phyloP scores from a whole-genome alignment of 1,140 invertebrate genomes.

The Bicyclus anynana region DNA sequence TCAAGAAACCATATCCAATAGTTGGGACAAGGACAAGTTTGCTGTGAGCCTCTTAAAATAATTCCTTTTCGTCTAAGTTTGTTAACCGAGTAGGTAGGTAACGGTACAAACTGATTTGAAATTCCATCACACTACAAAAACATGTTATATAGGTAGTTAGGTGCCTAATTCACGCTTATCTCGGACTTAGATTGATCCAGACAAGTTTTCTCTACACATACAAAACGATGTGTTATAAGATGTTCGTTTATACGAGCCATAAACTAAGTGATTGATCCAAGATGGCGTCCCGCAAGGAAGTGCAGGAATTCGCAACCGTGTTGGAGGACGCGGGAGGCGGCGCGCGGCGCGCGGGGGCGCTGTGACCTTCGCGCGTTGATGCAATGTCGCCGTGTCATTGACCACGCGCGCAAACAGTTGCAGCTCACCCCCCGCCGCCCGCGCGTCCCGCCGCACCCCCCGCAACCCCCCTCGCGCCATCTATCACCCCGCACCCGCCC shows the following conservation, averaged over 20 bases:
- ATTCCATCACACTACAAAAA: no score
- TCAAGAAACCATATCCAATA: no score
- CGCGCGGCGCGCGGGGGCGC: conserved; percentile 35
- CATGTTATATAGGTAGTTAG: no score
- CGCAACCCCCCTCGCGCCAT: conserved; percentile 14
- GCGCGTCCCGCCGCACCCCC: conserved; percentile 14
- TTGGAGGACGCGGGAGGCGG: conserved; percentile 33
- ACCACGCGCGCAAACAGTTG: conserved; percentile 68
- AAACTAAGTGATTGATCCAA: conserved; percentile 56
- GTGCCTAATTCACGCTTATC: no score
- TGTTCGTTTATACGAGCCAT: not conserved
- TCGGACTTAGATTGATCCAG: no score
- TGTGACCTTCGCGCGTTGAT: conserved; percentile 73
- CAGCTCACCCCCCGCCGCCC: conserved; percentile 37
- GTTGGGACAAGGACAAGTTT: no score
- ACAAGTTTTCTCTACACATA: no score
- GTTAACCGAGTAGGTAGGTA: no score
- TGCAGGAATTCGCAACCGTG: conserved; percentile 64
- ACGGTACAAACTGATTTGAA: no score
- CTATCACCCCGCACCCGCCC: conserved; percentile 23
- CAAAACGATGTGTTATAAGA: no score
- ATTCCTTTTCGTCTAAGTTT: no score
- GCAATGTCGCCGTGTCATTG: conserved; percentile 74
- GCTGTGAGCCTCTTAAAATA: no score
- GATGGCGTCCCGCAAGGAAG: conserved; percentile 67